These are phyloP conservation scores for Cryptotermes secundus DNA, from an alignment of 1,140 invertebrate genomes.

Conservation along the genomic window DNA sequence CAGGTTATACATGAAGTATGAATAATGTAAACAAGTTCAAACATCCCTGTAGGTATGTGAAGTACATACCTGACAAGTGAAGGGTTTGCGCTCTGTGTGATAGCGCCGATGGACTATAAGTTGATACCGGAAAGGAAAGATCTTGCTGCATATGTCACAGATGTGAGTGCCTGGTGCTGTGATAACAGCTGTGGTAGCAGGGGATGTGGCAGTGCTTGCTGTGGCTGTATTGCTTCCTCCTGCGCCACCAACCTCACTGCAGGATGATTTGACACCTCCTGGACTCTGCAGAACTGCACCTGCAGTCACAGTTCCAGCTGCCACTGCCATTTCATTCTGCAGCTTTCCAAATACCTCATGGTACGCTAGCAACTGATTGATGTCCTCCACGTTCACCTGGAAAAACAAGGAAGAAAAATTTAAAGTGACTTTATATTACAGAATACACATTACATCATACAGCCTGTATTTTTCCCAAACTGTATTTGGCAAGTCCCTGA, in stretches of 20 bases:
- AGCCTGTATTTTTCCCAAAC: too few species aligned
- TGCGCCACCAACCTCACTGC: slow-evolving; percentile 21
- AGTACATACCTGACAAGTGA: slow-evolving; percentile 68
- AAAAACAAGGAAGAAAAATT: not conserved
- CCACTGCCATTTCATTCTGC: slow-evolving; percentile 57
- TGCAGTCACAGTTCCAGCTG: slow-evolving; percentile 36
- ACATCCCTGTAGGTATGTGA: too few species aligned
- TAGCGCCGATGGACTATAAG: slow-evolving; percentile 81
- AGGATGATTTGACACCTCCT: not conserved
- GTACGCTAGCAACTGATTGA: slow-evolving; percentile 79
- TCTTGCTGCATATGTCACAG: slow-evolving; percentile 81
- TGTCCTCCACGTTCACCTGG: slow-evolving; percentile 73
- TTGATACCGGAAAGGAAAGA: slow-evolving; percentile 83
- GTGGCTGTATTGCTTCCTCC: slow-evolving; percentile 23
- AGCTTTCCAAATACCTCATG: slow-evolving; percentile 86
- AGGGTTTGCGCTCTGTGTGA: slow-evolving; percentile 81
- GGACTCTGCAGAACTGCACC: slow-evolving; percentile 20
- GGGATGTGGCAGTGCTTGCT: slow-evolving; percentile 23
- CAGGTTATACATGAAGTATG: too few species aligned
- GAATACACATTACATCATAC: too few species aligned
- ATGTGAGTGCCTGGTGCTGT: slow-evolving; percentile 66
- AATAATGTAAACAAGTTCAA: too few species aligned
- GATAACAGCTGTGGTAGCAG: slow-evolving; percentile 52
- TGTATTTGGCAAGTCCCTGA: too few species aligned
- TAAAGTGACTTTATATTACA: too few species aligned